A percentile compares a stretch with the other conserved stretches of the same genome.
phyloP scores from a whole-genome alignment of 53 echinoderm and acorn worm species.

The Paracentrotus lividus region DNA sequence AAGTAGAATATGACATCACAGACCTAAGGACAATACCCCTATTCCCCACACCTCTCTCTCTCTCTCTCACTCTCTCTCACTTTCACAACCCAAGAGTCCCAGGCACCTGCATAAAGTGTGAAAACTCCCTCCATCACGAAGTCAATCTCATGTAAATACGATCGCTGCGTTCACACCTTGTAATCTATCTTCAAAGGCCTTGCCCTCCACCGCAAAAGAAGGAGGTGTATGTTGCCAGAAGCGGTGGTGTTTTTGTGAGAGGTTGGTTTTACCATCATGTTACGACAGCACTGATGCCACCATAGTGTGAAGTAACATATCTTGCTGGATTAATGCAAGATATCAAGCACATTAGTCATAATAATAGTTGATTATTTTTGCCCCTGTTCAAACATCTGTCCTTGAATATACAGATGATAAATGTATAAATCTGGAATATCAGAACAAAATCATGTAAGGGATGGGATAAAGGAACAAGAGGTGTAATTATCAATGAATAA shows the following conservation, averaged over 20 bases:
- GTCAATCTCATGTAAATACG: background rate
- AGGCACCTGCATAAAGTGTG: slow-evolving; percentile 26
- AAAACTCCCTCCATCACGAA: slow-evolving; percentile 7
- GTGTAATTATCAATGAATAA: too few relatives aligned
- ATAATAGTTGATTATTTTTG: background rate
- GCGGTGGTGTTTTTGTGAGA: background rate
- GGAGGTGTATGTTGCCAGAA: background rate
- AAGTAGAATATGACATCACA: too few relatives aligned
- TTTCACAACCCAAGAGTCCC: too few relatives aligned
- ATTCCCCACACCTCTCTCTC: background rate
- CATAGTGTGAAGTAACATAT: background rate
- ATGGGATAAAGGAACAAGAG: too few relatives aligned
- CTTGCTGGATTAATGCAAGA: background rate
- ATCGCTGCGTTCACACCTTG: slow-evolving; percentile 9
- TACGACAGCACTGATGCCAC: background rate
- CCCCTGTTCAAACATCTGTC: background rate
- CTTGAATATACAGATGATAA: background rate
- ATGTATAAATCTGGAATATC: too few relatives aligned
- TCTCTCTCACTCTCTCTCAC: too few relatives aligned
- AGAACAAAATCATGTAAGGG: too few relatives aligned
- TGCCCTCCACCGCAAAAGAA: background rate
- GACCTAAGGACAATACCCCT: background rate
- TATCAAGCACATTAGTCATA: background rate
- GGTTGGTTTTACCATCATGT: background rate
- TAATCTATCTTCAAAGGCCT: background rate